phyloP scores from a whole-genome alignment of 2,113 vertebrate species.

The Neoarius graeffei region DNA sequence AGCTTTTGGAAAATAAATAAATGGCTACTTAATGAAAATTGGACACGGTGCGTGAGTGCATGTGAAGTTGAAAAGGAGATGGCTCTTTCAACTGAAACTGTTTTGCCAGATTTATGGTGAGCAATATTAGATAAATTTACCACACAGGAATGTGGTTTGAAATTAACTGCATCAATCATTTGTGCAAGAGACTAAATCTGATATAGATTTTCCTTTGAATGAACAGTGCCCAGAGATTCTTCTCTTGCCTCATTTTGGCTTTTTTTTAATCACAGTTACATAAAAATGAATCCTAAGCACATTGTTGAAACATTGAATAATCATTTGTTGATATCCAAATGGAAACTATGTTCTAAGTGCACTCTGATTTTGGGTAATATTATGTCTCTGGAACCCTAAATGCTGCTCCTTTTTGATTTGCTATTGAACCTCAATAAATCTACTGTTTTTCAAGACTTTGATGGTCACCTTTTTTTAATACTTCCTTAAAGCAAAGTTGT shows the following conservation, averaged over 20 bases:
- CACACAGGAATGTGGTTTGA: background rate
- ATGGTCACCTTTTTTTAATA: background rate
- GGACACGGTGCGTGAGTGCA: background rate
- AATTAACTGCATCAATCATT: constrained; percentile 15
- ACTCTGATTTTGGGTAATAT: background rate
- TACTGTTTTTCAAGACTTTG: background rate
- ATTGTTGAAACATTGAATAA: background rate
- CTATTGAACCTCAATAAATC: constrained; percentile 4
- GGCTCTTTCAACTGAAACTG: background rate
- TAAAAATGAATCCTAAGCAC: background rate
- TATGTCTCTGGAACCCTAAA: background rate
- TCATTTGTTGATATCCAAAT: background rate
- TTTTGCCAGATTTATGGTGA: constrained; percentile 13
- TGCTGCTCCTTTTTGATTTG: background rate
- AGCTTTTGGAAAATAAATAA: constrained; percentile 7
- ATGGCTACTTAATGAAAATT: background rate
- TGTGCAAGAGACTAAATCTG: background rate
- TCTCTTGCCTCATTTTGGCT: background rate
- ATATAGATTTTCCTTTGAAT: constrained; percentile 1
- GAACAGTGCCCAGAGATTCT: background rate
- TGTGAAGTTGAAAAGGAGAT: background rate
- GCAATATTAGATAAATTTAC: too few relatives aligned
- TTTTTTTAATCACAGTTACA: background rate
- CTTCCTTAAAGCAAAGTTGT: background rate
- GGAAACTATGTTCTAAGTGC: background rate